Evolutionary conservation across 2,113 vertebrate genomes (phyloP).

Genomic region (Columba livia): DNA sequence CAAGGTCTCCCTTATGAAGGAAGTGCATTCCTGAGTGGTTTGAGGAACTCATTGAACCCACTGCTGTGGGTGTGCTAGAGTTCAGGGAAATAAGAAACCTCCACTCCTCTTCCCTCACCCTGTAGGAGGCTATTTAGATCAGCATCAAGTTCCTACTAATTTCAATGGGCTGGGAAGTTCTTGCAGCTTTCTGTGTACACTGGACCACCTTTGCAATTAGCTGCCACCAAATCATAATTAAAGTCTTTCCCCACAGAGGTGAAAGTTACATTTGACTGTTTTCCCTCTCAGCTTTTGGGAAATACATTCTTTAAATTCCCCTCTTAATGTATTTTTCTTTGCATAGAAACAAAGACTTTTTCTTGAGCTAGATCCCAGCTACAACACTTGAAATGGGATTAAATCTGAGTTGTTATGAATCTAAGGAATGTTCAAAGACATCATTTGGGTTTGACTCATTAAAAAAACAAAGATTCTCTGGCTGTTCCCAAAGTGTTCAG

Average conservation of each 20-base stretch:
- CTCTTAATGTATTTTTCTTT: conserved; percentile 6
- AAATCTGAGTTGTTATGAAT: conserved; percentile 1
- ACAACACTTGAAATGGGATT: conserved; percentile 20
- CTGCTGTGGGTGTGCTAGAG: not conserved
- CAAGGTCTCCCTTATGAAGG: conserved; percentile 14
- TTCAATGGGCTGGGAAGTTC: not conserved
- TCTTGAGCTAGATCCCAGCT: not conserved
- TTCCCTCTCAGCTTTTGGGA: not conserved
- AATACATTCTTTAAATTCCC: not conserved
- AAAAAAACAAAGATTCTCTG: not conserved
- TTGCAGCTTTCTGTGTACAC: not conserved
- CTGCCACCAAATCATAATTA: not conserved
- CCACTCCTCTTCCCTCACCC: not conserved
- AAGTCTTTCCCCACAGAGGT: not conserved
- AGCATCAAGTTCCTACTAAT: not conserved
- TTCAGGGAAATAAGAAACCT: conserved; percentile 1
- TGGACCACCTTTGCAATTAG: not conserved
- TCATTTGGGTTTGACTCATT: conserved; percentile 17
- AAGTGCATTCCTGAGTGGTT: not conserved
- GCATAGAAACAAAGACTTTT: conserved; percentile 22
- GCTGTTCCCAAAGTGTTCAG: conserved; percentile 30
- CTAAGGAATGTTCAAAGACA: not conserved
- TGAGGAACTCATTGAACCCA: not conserved
- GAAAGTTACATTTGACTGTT: not conserved
- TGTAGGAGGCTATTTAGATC: not conserved